phyloP scores from a whole-genome alignment of 2,113 vertebrate species.

The Podarcis muralis region DNA sequence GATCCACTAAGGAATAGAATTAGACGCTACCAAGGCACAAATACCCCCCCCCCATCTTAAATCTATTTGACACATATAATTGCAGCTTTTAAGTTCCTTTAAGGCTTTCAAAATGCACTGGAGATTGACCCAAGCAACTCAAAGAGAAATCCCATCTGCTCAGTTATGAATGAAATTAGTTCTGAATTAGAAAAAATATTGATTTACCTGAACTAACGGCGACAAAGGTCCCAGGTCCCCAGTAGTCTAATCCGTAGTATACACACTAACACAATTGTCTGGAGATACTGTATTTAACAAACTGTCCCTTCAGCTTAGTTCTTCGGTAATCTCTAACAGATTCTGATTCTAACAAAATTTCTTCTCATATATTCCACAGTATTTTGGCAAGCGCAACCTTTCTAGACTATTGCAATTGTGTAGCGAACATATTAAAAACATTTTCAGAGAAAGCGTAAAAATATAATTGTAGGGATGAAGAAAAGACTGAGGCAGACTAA shows the following conservation, averaged over 20 bases:
- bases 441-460: not conserved
- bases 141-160: not conserved
- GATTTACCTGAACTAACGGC: conserved; percentile 41
- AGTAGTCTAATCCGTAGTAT: conserved; percentile 6
- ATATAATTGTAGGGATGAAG: not conserved
- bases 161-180: not conserved
- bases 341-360: not conserved
- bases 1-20: not conserved
- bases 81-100: not conserved
- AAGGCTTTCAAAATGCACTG: not conserved
- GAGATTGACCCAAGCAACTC: not conserved
- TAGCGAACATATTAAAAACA: not conserved
- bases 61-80: not conserved
- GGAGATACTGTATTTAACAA: not conserved
- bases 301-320: not conserved
- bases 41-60: no score
- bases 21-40: not conserved
- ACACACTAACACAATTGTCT: not conserved
- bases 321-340: not conserved
- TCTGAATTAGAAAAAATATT: not conserved
- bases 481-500: no score
- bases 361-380: not conserved
- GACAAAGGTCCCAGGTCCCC: conserved; percentile 58
- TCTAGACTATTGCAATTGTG: not conserved
- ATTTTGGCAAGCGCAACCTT: not conserved